These are phyloP conservation scores for Drosophila sucinea DNA, from an alignment of 1,140 invertebrate species.

Conservation along the genomic window DNA sequence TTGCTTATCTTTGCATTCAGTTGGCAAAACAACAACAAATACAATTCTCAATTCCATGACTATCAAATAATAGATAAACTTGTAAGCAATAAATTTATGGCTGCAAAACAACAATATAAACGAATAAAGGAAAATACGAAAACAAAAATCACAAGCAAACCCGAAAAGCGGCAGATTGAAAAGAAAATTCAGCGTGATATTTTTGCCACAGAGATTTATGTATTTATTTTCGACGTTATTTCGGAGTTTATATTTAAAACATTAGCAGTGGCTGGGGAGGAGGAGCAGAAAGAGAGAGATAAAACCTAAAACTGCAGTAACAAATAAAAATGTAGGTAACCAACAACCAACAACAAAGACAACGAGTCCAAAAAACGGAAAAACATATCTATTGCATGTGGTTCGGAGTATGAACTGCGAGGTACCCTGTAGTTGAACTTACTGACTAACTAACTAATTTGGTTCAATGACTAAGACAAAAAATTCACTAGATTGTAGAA, in stretches of 20 bases:
- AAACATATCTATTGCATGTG: constrained; percentile 29
- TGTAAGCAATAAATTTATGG: constrained; percentile 20
- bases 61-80: constrained; percentile 20
- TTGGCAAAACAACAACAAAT: not conserved
- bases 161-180: constrained; percentile 61
- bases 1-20: not conserved
- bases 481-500: too few relatives aligned
- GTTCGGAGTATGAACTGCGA: not conserved
- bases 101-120: not conserved
- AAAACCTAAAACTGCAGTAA: constrained; percentile 60
- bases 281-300: constrained; percentile 9
- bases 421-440: not conserved
- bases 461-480: too few relatives aligned
- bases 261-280: constrained; percentile 56
- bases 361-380: not conserved
- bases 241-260: constrained; percentile 79
- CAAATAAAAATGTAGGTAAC: constrained; percentile 56
- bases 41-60: constrained; percentile 7
- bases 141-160: not conserved
- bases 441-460: not conserved
- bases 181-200: constrained; percentile 74
- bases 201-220: constrained; percentile 70
- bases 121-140: not conserved
- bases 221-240: constrained; percentile 76
- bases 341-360: constrained; percentile 16